Base-by-base conservation (phyloP, 2,888 invertebrate genomes). In the Prosopocoilus inquinatus region DNA sequence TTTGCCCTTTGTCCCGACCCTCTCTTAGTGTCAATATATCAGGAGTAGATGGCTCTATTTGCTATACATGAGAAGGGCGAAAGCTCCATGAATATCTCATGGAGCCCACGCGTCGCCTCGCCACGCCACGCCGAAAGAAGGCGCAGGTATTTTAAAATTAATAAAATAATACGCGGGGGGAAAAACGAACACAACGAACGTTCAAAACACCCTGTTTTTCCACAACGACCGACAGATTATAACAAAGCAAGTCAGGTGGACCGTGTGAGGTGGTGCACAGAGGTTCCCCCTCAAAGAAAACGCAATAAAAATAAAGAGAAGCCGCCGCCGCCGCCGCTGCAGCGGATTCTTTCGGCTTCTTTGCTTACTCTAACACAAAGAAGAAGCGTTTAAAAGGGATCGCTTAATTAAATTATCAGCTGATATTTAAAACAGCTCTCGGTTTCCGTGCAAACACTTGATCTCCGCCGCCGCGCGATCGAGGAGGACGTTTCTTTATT, bases 401-500 rank as follows among this genome's bases (percentile, higher is more conserved):
- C 70, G 71, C 75, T 75, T 77, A 76, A 77, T 76, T 76, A 76
- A 77, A 77, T 76, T 76, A 77, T 75, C 76, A 73, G 74, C 73
- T 74, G 76, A 75, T 76, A 75, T 75, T 75, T 75, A 74, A 75
- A 75, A 71, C 74, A 67, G 72, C 64, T 68, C 67, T 67, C 63
- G 69, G 69, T 68, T 67, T 66, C 58, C 64, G 61, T 63, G 65
- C 64, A 68, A 69, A 70, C 67, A 67, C 67, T 67, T 60, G 65
- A 67, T 65, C 62, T 59, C 55, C 54, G 56, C 60, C 58, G 63
- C 62, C 63, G 50, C n/a, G n/a, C n/a, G n/a, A n/a, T n/a, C n/a
- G n/a, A n/a, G n/a, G n/a, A 51, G 47, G 44, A 54, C 49, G 41
- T 57, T 55, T 50, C 36, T 36, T n/a, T 49, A 34, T 50, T 12